phyloP scores from a whole-genome alignment of 2,113 vertebrate species.

The Eretmochelys imbricata region DNA sequence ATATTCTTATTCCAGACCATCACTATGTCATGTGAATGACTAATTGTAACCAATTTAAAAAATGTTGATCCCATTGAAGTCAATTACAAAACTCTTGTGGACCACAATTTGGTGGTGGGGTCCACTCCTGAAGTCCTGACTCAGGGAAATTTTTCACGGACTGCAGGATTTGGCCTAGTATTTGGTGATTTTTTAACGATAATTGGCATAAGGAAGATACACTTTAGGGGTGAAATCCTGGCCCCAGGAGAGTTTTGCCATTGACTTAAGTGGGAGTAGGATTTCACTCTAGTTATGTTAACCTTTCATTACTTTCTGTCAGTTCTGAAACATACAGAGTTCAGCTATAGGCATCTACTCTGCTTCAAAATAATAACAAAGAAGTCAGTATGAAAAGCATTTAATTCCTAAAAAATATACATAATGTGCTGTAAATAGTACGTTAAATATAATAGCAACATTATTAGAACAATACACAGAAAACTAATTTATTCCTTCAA shows the following conservation, averaged over 20 bases:
- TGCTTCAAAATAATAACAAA: not conserved
- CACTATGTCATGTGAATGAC: not conserved
- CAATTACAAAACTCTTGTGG: not conserved
- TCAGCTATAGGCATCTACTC: not conserved
- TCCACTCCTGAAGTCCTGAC: rapidly evolving
- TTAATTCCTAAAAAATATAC: conserved; percentile 7
- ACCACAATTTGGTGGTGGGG: not conserved
- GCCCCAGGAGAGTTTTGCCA: not conserved
- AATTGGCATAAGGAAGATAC: not conserved
- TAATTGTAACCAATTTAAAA: not conserved
- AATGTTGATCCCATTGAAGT: not conserved
- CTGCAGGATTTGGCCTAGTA: not conserved
- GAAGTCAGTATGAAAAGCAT: not conserved
- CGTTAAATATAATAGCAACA: not conserved
- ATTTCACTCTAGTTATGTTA: rapidly evolving
- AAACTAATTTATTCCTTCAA: no score
- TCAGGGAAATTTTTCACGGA: not conserved
- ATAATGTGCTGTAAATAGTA: not conserved
- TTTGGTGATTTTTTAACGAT: not conserved
- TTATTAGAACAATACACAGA: conserved; percentile 16
- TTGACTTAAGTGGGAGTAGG: not conserved
- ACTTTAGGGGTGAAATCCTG: not conserved
- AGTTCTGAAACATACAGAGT: not conserved
- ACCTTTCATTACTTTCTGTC: not conserved
- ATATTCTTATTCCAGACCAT: not conserved